Conservation (phyloP, 2,797 vertebrate species). For the Selene dorsalis region DNA sequence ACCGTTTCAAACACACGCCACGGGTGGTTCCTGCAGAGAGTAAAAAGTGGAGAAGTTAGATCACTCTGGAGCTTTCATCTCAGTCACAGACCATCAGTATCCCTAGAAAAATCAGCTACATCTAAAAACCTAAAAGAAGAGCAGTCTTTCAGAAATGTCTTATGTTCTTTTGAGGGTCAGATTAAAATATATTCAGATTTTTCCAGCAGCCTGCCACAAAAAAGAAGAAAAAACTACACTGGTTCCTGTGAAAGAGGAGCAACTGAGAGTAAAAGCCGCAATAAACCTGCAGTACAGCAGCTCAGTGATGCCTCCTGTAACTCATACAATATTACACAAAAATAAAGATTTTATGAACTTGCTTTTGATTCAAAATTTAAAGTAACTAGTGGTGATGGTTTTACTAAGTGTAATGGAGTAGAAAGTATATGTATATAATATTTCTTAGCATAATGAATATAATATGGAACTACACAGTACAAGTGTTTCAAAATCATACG, state of each 20-base stretch:
- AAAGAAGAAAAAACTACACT: neutral
- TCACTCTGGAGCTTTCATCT: neutral
- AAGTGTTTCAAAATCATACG: too few species aligned
- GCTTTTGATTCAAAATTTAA: neutral
- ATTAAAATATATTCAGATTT: neutral
- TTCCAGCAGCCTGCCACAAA: neutral
- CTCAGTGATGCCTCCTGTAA: too few species aligned
- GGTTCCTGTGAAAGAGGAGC: neutral
- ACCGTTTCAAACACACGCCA: slow-evolving; percentile 89
- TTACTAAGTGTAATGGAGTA: neutral
- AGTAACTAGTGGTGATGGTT: neutral
- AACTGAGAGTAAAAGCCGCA: too few species aligned
- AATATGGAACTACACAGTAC: neutral
- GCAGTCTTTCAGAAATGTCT: neutral
- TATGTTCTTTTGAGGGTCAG: too few species aligned
- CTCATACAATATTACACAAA: neutral
- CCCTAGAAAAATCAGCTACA: neutral
- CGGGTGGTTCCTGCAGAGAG: slow-evolving; percentile 79
- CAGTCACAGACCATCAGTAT: neutral
- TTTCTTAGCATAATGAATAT: neutral
- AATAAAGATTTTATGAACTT: neutral
- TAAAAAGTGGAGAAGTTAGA: neutral
- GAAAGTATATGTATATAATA: neutral
- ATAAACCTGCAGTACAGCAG: too few species aligned
- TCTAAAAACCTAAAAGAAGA: neutral